Percentiles rank a stretch among this genome's conserved stretches.
Conservation (phyloP, 2,888 invertebrate genomes). For the Belgica antarctica region DNA sequence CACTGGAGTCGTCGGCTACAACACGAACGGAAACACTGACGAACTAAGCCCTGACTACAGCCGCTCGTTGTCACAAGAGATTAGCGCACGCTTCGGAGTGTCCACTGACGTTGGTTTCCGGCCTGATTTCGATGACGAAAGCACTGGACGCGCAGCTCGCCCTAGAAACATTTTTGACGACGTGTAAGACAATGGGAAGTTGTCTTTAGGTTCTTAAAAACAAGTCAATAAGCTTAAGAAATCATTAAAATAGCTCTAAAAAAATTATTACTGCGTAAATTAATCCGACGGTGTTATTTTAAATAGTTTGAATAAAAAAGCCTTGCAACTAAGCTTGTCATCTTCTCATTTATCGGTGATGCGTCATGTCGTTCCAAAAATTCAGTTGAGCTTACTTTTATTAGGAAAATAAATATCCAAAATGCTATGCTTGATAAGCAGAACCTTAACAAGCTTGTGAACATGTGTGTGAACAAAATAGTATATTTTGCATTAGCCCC, state of each 20-base stretch:
- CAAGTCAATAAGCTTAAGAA: constrained; percentile 15
- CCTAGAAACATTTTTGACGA: constrained; percentile 81
- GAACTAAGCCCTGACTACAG: constrained; percentile 52
- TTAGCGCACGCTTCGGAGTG: constrained; percentile 66
- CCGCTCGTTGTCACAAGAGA: constrained; percentile 57
- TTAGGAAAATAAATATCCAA: too few relatives aligned
- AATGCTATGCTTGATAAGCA: too few relatives aligned
- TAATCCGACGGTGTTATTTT: too few relatives aligned
- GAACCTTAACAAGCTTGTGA: too few relatives aligned
- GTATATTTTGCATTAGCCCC: too few relatives aligned
- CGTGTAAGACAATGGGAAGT: constrained; percentile 58
- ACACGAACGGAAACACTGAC: constrained; percentile 46
- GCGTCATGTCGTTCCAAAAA: too few relatives aligned
- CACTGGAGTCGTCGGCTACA: constrained; percentile 49
- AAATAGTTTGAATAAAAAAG: constrained; percentile 6
- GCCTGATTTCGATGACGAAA: constrained; percentile 51
- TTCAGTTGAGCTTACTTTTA: too few relatives aligned
- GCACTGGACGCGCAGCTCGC: constrained; percentile 57
- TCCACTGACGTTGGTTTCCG: constrained; percentile 59
- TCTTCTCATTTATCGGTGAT: too few relatives aligned
- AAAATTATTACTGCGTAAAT: too few relatives aligned
- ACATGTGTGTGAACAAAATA: too few relatives aligned
- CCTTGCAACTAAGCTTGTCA: too few relatives aligned
- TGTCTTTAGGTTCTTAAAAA: neutral
- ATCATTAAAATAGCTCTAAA: too few relatives aligned